Evolutionary conservation across 2,113 vertebrate genomes (phyloP).

Genomic region (Ellobius talpinus): DNA sequence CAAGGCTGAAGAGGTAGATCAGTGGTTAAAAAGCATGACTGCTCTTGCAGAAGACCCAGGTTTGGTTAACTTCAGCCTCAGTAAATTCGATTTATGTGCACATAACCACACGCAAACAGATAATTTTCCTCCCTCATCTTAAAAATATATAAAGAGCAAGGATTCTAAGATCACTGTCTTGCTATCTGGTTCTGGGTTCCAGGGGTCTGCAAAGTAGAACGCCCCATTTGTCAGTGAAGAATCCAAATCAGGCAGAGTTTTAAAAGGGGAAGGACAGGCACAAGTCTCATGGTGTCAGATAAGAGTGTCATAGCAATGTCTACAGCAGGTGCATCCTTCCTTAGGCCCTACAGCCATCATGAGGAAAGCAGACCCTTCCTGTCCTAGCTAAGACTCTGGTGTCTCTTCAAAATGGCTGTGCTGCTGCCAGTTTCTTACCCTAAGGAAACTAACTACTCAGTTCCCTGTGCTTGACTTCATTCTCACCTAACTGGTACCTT

Average conservation of each 20-base stretch:
- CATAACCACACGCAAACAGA: background rate
- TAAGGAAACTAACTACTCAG: fast-evolving
- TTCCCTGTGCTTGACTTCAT: background rate
- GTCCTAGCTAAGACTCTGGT: background rate
- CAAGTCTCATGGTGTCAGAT: too few species aligned
- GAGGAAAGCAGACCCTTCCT: background rate
- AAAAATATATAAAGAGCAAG: background rate
- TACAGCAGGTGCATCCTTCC: background rate
- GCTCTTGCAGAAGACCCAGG: background rate
- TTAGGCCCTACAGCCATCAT: background rate
- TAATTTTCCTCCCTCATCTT: background rate
- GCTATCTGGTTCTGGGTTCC: too few species aligned
- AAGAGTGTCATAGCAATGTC: background rate
- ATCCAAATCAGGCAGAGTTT: background rate
- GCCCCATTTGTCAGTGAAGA: background rate
- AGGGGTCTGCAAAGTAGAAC: background rate
- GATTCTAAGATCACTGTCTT: background rate
- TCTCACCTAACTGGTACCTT: background rate
- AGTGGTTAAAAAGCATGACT: background rate
- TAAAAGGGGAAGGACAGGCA: background rate
- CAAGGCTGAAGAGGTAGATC: background rate
- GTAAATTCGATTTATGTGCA: background rate
- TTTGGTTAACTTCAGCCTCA: background rate
- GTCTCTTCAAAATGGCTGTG: background rate
- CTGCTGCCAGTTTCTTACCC: background rate